Evolutionary conservation across 2,888 invertebrate species (phyloP).

Genomic region (Eucriotettix oculatus): DNA sequence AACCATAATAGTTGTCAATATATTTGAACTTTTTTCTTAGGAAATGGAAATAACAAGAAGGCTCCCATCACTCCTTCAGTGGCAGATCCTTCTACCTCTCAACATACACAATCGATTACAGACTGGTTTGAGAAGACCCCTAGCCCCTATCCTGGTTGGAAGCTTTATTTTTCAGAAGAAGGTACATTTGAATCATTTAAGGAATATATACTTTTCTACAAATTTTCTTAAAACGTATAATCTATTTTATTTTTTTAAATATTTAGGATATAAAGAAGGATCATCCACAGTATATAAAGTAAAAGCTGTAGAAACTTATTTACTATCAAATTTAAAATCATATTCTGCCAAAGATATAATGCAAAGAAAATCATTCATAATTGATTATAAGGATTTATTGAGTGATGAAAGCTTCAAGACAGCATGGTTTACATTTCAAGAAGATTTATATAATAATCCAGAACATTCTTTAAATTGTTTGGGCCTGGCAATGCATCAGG

Average conservation of each 20-base stretch:
- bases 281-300: conserved; percentile 32
- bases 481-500: conserved; percentile 67
- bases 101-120: too few relatives aligned
- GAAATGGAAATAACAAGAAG: too few relatives aligned
- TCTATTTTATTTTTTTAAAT: neutral
- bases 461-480: conserved; percentile 49
- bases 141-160: neutral
- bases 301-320: conserved; percentile 35
- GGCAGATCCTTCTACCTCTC: too few relatives aligned
- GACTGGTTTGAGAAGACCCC: too few relatives aligned
- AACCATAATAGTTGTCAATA: too few relatives aligned
- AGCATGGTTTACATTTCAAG: conserved; percentile 44
- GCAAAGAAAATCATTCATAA: conserved; percentile 34
- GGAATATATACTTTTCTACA: neutral
- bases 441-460: conserved; percentile 50
- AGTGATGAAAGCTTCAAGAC: conserved; percentile 37
- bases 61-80: too few relatives aligned
- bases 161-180: neutral
- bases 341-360: conserved; percentile 41
- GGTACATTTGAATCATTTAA: neutral
- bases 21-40: too few relatives aligned
- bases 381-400: conserved; percentile 38
- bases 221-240: neutral
- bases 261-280: conserved; percentile 27
- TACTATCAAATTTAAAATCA: conserved; percentile 27